A percentile compares a stretch with the other conserved stretches of the same genome.
These are phyloP conservation scores for Alouatta palliata DNA, from an alignment of 2,113 vertebrate genomes.

Conservation along the genomic window DNA sequence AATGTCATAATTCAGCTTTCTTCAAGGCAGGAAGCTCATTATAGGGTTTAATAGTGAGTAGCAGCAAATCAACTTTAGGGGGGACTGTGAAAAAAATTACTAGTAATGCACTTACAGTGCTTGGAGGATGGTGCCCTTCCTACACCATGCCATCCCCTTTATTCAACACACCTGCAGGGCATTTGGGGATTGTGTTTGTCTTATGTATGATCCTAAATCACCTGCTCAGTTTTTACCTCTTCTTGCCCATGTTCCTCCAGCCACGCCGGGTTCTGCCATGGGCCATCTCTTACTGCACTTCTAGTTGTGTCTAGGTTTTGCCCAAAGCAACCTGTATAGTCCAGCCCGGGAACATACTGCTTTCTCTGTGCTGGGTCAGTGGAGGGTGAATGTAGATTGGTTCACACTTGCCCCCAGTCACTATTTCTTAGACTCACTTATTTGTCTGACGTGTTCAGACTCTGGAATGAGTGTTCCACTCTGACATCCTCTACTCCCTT, in stretches of 20 bases:
- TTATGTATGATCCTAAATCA: too few species aligned
- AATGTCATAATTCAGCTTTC: background rate
- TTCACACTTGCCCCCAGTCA: background rate
- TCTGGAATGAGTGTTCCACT: background rate
- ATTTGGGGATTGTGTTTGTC: background rate
- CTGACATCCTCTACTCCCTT: background rate
- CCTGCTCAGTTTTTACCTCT: background rate
- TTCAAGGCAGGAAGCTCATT: background rate
- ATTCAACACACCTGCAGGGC: background rate
- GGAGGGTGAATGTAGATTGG: too few species aligned
- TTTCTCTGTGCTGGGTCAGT: background rate
- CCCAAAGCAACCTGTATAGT: too few species aligned
- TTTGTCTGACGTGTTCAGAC: background rate
- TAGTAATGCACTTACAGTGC: too few species aligned
- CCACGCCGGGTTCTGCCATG: background rate
- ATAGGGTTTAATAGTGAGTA: background rate
- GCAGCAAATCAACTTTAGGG: accelerated
- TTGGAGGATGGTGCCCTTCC: background rate
- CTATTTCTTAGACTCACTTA: background rate
- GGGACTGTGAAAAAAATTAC: background rate
- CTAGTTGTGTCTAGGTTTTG: background rate
- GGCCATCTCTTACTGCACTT: background rate
- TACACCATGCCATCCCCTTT: too few species aligned
- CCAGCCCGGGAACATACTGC: background rate
- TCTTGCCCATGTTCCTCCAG: background rate